Evolutionary conservation across 1,140 invertebrate species (phyloP).

Genomic region (Dolichoris vasculosae): DNA sequence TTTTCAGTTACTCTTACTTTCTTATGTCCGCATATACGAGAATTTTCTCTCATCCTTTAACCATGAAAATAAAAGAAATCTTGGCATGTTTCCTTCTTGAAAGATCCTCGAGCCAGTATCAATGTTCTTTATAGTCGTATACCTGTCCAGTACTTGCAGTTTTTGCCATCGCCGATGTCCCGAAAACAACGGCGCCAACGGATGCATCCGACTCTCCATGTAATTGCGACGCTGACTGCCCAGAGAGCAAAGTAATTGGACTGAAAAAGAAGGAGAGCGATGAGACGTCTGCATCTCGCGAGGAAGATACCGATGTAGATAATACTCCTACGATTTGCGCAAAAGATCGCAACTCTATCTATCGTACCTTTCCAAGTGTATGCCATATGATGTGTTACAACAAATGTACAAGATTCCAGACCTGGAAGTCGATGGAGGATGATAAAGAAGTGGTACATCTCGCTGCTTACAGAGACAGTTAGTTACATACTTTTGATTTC

Average conservation of each 20-base stretch:
- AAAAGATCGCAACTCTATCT: conserved; percentile 62
- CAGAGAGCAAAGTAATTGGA: conserved; percentile 59
- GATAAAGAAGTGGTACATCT: conserved; percentile 54
- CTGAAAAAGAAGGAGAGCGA: conserved; percentile 54
- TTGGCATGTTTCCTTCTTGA: neutral
- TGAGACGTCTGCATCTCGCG: conserved; percentile 44
- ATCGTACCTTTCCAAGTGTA: conserved; percentile 67
- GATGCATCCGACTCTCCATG: conserved; percentile 50
- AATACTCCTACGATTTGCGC: conserved; percentile 67
- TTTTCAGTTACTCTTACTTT: neutral
- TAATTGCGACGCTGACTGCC: conserved; percentile 66
- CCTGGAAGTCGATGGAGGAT: conserved; percentile 53
- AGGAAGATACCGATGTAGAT: conserved; percentile 61
- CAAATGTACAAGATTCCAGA: conserved; percentile 60
- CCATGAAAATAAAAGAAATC: conserved; percentile 40
- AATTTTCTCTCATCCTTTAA: neutral
- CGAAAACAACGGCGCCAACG: neutral
- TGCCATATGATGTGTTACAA: conserved; percentile 71
- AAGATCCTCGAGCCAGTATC: conserved; percentile 28
- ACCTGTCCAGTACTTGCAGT: conserved; percentile 40
- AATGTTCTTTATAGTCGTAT: conserved; percentile 40
- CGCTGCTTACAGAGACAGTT: conserved; percentile 62
- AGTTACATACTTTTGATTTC: conserved; percentile 49
- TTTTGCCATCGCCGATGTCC: neutral
- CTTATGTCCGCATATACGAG: neutral